phyloP scores from a whole-genome alignment of 2,113 vertebrate species.

The Petrocephalus zakoni region DNA sequence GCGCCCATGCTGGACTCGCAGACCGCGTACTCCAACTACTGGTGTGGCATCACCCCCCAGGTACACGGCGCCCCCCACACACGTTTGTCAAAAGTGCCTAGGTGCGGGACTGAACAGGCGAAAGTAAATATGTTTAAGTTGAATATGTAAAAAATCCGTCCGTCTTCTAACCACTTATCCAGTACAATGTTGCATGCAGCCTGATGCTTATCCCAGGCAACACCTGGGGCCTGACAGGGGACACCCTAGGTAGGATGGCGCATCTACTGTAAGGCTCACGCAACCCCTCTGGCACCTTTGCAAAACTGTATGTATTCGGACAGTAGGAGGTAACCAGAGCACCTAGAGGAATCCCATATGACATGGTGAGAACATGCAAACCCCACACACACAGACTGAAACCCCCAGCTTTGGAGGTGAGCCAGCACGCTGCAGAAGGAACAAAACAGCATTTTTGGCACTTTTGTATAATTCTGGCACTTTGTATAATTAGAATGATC shows the following conservation, averaged over 20 bases:
- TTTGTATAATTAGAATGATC: neutral
- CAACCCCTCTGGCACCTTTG: neutral
- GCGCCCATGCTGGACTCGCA: constrained; percentile 92
- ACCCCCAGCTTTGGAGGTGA: neutral
- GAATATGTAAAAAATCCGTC: neutral
- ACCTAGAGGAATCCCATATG: neutral
- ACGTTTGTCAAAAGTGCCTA: neutral
- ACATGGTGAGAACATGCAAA: neutral
- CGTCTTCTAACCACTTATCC: neutral
- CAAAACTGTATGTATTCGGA: neutral
- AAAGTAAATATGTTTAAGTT: neutral
- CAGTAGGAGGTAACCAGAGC: neutral
- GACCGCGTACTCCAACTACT: constrained; percentile 94
- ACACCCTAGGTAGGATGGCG: neutral
- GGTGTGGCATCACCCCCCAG: constrained; percentile 83
- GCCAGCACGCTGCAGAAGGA: neutral
- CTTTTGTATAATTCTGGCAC: too few relatives aligned
- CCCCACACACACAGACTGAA: neutral
- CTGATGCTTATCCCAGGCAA: neutral
- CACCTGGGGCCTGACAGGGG: neutral
- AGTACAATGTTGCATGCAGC: neutral
- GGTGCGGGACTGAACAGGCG: neutral
- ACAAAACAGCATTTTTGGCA: neutral
- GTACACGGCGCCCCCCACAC: neutral
- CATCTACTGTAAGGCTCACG: neutral